Evolutionary conservation across 2,797 vertebrate genomes (phyloP).

Genomic region (Cetoscarus ocellatus): DNA sequence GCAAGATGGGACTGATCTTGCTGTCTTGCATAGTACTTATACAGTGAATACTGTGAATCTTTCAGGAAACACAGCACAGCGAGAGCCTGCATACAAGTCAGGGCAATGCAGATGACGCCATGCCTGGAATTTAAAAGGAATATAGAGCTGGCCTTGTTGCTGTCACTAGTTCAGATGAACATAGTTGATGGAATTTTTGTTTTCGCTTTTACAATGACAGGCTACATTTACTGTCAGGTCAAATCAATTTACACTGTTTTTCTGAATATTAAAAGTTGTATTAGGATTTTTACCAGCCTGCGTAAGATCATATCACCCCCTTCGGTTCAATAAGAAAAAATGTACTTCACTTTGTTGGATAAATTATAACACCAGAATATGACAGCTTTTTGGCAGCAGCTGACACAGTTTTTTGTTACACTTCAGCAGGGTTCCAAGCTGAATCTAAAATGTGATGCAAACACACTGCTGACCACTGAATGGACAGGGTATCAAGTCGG

Average conservation of each 20-base stretch:
- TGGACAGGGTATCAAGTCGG: too few relatives aligned
- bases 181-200: not conserved
- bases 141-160: constrained; percentile 14
- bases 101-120: constrained; percentile 8
- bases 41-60: constrained; percentile 7
- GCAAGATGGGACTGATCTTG: constrained; percentile 57
- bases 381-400: not conserved
- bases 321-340: not conserved
- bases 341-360: not conserved
- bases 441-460: too few relatives aligned
- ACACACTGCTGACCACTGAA: too few relatives aligned
- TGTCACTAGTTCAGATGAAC: not conserved
- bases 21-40: constrained; percentile 50
- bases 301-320: not conserved
- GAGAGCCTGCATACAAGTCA: constrained; percentile 7
- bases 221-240: not conserved
- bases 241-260: not conserved
- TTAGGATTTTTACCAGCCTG: constrained; percentile 7
- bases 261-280: not conserved
- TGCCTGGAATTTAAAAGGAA: constrained; percentile 24
- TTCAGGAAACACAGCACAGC: not conserved
- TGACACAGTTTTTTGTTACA: too few relatives aligned
- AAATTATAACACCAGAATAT: not conserved
- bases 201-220: constrained; percentile 2
- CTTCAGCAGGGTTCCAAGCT: too few relatives aligned